Conservation (phyloP, 2,113 vertebrate genomes). For the Epinephelus fuscoguttatus region DNA sequence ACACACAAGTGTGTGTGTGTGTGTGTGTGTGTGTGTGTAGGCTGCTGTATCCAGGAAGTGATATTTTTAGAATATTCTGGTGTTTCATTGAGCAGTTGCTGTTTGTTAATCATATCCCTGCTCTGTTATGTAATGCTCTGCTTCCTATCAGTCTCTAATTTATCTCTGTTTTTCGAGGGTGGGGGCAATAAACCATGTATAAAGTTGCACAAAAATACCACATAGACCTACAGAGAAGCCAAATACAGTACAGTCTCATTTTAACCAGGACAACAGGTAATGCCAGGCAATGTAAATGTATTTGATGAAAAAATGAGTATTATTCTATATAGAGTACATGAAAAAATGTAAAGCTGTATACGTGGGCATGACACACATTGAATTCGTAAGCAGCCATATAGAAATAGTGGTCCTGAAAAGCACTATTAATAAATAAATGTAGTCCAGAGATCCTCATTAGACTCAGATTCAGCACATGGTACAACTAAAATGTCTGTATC, state of each 20-base stretch:
- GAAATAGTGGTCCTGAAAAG: neutral
- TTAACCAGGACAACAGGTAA: neutral
- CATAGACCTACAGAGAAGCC: neutral
- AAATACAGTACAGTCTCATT: too few species aligned
- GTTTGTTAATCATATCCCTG: neutral
- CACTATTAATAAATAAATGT: slow-evolving; percentile 1
- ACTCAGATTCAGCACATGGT: slow-evolving; percentile 4
- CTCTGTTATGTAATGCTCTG: neutral
- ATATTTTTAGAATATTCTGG: too few species aligned
- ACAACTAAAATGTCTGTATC: slow-evolving; percentile 48
- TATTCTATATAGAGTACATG: neutral
- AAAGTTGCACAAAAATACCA: neutral
- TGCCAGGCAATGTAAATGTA: neutral
- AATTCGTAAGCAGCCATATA: slow-evolving; percentile 5
- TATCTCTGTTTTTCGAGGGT: neutral
- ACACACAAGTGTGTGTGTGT: neutral
- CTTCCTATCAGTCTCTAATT: neutral
- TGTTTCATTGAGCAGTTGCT: neutral
- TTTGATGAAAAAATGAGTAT: neutral
- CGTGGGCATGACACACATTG: neutral
- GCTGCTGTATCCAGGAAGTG: too few species aligned
- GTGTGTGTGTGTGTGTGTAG: too few species aligned
- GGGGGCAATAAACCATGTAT: neutral
- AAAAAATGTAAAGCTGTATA: neutral
- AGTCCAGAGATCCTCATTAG: slow-evolving; percentile 8